Percentiles rank a stretch among this genome's conserved stretches.
These are phyloP conservation scores for Gavia stellata DNA, from an alignment of 2,113 vertebrate genomes.

Conservation along the genomic window DNA sequence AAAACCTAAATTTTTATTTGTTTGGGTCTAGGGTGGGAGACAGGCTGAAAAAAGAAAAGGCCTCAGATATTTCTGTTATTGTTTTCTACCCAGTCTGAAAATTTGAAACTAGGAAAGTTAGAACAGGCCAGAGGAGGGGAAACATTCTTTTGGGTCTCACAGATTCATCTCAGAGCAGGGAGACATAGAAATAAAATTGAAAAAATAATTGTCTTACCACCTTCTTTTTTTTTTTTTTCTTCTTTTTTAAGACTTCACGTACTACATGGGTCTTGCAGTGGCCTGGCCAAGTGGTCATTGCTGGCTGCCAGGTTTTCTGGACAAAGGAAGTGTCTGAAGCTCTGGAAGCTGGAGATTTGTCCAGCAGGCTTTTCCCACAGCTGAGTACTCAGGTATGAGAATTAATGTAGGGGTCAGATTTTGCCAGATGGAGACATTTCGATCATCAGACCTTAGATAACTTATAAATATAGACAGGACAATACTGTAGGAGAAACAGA, in stretches of 20 bases:
- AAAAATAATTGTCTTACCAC: background rate
- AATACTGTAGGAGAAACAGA: background rate
- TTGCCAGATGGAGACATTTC: background rate
- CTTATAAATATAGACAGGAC: background rate
- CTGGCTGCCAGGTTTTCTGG: constrained; percentile 91
- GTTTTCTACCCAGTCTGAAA: background rate
- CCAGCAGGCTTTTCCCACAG: constrained; percentile 77
- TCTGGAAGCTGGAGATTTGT: constrained; percentile 77
- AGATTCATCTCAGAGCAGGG: background rate
- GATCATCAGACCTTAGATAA: background rate
- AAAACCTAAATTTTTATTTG: background rate
- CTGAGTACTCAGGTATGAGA: constrained; percentile 79
- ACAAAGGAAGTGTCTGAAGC: constrained; percentile 85
- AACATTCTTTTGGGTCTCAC: background rate
- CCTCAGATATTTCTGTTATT: background rate
- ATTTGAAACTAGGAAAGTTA: background rate
- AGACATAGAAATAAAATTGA: background rate
- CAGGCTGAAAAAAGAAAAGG: background rate
- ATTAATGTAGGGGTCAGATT: background rate
- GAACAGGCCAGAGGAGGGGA: background rate
- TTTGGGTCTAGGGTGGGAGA: background rate
- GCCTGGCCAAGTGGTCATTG: constrained; percentile 96
- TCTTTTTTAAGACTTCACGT: constrained; percentile 65
- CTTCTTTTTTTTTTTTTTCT: background rate
- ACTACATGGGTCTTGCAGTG: constrained; percentile 85